Percentiles rank a stretch among this genome's conserved stretches.
These are phyloP conservation scores for Alethe castanea DNA, from an alignment of 2,113 vertebrate species.

Conservation along the genomic window DNA sequence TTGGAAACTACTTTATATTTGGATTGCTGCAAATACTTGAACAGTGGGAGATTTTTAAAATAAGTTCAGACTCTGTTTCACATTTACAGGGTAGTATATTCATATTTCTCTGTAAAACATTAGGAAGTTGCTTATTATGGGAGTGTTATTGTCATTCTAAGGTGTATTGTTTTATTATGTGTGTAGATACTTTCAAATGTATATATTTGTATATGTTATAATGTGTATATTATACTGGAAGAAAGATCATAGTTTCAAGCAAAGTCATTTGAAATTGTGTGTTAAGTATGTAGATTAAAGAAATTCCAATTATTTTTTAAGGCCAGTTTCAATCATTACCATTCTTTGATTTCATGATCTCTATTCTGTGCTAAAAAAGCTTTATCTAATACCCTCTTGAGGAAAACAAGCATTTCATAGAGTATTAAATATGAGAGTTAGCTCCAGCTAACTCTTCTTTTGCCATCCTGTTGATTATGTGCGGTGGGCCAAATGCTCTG, in stretches of 20 bases:
- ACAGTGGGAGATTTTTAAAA: not conserved
- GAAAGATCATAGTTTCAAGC: not conserved
- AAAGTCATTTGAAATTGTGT: not conserved
- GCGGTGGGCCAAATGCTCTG: not conserved
- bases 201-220: too few relatives aligned
- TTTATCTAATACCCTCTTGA: not conserved
- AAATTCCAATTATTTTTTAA: not conserved
- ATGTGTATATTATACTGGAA: rapidly evolving
- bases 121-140: not conserved
- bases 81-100: not conserved
- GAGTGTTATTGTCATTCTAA: not conserved
- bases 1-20: not conserved
- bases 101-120: rapidly evolving
- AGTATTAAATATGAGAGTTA: not conserved
- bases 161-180: rapidly evolving
- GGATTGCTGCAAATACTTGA: not conserved
- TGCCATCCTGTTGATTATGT: not conserved
- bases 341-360: not conserved
- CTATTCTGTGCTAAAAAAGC: not conserved
- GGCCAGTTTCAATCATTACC: not conserved
- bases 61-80: not conserved
- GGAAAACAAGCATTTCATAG: not conserved
- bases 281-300: not conserved
- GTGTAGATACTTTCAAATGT: not conserved
- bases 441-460: not conserved